Evolutionary conservation across 2,888 invertebrate species (phyloP), one percentile per base, ranked within the genome.

Genomic region (Agriopis leucophaearia): DNA sequence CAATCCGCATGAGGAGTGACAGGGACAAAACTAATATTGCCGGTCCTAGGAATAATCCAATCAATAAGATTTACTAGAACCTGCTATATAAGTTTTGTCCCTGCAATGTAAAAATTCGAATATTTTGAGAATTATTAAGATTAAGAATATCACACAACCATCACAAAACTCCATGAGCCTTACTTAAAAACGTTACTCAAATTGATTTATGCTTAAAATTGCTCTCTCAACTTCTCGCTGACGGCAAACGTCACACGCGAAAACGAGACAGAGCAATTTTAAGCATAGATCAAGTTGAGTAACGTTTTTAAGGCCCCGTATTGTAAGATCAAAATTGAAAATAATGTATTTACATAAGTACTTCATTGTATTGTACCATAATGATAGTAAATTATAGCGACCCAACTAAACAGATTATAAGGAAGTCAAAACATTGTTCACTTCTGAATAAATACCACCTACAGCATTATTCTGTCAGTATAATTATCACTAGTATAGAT

Each of bases 111-210:
- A 44, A 27, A 58, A 54, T 16, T 65, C 18, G 36, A 63, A 70
- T 62, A 54, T 12, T 55, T 51, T 42, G 59, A 63, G 42, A 56
- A 56, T 56, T 50, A 45, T 13, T 48, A 54, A 35, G 18, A 63
- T 64, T 48, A 44, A 54, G 57, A 69, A 67, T 71, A 72, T 72
- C 69, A 74, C 74, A 72, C 70, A 74, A 73, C 70, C 70, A 67
- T 74, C 64, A 64, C 56, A 66, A 65, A 68, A 65, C 54, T 64
- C 42, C 18, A 64, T n/a, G n/a, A n/a, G n/a, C n/a, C n/a, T n/a
- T n/a, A n/a, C n/a, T n/a, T n/a, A n/a, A n/a, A n/a, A n/a, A n/a
- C n/a, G n/a, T n/a, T n/a, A n/a, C n/a, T n/a, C n/a, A n/a, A n/a
- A n/a, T n/a, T n/a, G n/a, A n/a, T n/a, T n/a, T n/a, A n/a, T n/a